Base-by-base conservation (phyloP, 2,797 vertebrate genomes). In the Hozukius guyotensis region DNA sequence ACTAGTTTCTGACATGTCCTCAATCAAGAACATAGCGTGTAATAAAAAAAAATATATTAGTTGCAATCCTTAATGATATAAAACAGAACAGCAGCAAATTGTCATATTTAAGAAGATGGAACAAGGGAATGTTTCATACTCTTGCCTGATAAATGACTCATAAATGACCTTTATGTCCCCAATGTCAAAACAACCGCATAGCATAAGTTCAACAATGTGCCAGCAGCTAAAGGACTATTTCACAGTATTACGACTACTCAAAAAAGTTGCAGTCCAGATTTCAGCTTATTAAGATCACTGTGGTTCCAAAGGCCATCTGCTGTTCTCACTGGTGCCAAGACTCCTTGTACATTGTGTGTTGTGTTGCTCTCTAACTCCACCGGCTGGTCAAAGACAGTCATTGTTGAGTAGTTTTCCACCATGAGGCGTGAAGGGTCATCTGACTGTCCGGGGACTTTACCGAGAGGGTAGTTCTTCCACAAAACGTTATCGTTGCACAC, bases 371-470 rank as follows among this genome's bases (percentile, higher is more conserved):
- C 96, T 82, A 93, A 86, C 76, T 96, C 91, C 78, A 95, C 95
- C 36, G 96, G 96, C 85, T 98, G 98, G 90, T 99, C 98, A 59
- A 97, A 96, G 22, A 97, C 96, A 0, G 96, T 97, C 95, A 99
- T 97, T 53, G 95, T 93, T 0, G 97, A 96, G 72, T 96, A 98
- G 84, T 92, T 96, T 31, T 97, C 96, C 88, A 97, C 66, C 95
- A 99, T 95, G 56, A 99, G 96, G 84, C 93, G 94, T 5, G 97
- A 96, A 0, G 98, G 97, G 77, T 99, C 97, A 2, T 97, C 97
- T 0, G 95, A 96, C 88, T 99, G 98, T 65, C 97, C 97, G 0
- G 98, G 98, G 38, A 98, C 94, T 82, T 96, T 97, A 22, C 98
- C 98, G 46, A 99, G 91, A 25, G 98, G 97, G 55, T 94, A 97